phyloP scores from a whole-genome alignment of 2,113 vertebrate species.

The Kryptolebias marmoratus region DNA sequence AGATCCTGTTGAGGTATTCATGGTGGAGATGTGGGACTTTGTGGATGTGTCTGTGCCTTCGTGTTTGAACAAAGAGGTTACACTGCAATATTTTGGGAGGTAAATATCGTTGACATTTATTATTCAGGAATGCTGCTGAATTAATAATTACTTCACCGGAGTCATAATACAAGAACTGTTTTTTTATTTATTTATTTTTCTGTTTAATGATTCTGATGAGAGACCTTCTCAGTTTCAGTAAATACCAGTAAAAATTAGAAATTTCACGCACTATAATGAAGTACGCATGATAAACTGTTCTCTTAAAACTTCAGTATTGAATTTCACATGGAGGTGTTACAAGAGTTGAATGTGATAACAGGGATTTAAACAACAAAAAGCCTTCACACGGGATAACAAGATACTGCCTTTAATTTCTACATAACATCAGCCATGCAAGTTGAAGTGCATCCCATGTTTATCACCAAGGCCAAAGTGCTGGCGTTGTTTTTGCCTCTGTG shows the following conservation, averaged over 20 bases:
- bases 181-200: slow-evolving; percentile 42
- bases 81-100: slow-evolving; percentile 69
- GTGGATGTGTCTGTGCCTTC: slow-evolving; percentile 28
- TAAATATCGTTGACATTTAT: slow-evolving; percentile 67
- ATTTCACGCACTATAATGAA: background rate
- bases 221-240: slow-evolving; percentile 24
- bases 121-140: slow-evolving; percentile 71
- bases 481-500: too few species aligned
- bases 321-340: slow-evolving; percentile 26
- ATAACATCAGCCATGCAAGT: slow-evolving; percentile 66
- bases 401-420: slow-evolving; percentile 78
- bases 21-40: slow-evolving; percentile 9
- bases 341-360: slow-evolving; percentile 63
- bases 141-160: slow-evolving; percentile 67
- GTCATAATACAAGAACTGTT: slow-evolving; percentile 45
- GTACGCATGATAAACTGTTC: slow-evolving; percentile 9
- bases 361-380: slow-evolving; percentile 50
- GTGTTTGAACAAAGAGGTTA: slow-evolving; percentile 48
- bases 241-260: slow-evolving; percentile 35
- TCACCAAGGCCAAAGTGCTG: too few species aligned
- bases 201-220: slow-evolving; percentile 25
- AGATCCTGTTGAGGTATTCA: slow-evolving; percentile 48
- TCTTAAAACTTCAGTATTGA: slow-evolving; percentile 17
- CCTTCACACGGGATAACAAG: slow-evolving; percentile 44
- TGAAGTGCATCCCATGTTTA: slow-evolving; percentile 57